A percentile compares a stretch with the other conserved stretches of the same genome.
These are phyloP conservation scores for Rhadinocentrus ornatus DNA, from an alignment of 2,797 vertebrate species.

Conservation along the genomic window DNA sequence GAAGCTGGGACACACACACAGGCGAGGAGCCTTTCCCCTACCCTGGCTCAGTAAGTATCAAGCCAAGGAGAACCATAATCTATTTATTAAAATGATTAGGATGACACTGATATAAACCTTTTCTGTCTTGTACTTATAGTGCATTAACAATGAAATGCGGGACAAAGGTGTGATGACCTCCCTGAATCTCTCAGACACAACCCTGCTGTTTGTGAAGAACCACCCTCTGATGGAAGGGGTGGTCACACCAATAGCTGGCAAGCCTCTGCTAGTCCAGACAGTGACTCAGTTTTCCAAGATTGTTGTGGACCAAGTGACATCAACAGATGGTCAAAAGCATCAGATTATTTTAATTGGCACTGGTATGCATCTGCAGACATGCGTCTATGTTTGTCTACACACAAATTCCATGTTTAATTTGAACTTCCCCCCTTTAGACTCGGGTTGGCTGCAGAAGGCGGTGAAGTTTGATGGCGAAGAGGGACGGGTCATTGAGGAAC, in stretches of 20 bases:
- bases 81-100: background rate
- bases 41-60: slow-evolving; percentile 35
- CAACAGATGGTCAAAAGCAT: slow-evolving; percentile 21
- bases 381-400: background rate
- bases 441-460: slow-evolving; percentile 44
- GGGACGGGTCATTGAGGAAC: slow-evolving; percentile 40
- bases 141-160: slow-evolving; percentile 30
- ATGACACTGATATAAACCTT: background rate
- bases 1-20: slow-evolving; percentile 25
- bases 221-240: slow-evolving; percentile 37
- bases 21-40: slow-evolving; percentile 29
- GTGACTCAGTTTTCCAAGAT: slow-evolving; percentile 26
- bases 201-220: slow-evolving; percentile 29
- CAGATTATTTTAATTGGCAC: slow-evolving; percentile 41
- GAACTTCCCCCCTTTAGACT: slow-evolving; percentile 9
- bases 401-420: background rate
- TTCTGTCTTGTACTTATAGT: slow-evolving; percentile 21
- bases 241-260: slow-evolving; percentile 21
- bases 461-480: slow-evolving; percentile 34
- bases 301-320: slow-evolving; percentile 32
- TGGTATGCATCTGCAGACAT: slow-evolving; percentile 10
- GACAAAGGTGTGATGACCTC: slow-evolving; percentile 15
- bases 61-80: background rate
- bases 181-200: slow-evolving; percentile 18
- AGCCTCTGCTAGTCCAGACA: slow-evolving; percentile 30